phyloP scores from a whole-genome alignment of 2,888 invertebrate genomes.

The Nowickia ferox region DNA sequence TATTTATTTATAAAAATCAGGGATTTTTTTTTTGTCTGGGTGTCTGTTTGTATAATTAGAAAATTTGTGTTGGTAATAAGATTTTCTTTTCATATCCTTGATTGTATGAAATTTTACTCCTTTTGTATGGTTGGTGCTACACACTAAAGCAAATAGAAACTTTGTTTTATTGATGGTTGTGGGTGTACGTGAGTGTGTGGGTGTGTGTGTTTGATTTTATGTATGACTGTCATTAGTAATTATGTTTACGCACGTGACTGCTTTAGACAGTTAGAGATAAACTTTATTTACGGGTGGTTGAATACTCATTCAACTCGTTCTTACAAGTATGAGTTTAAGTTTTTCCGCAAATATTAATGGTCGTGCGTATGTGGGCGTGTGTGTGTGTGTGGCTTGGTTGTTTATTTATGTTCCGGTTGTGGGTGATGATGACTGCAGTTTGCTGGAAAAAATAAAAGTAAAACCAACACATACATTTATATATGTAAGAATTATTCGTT shows the following conservation, averaged over 20 bases:
- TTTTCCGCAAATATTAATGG: not conserved
- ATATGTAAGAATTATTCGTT: conserved; percentile 9
- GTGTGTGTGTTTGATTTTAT: conserved; percentile 16
- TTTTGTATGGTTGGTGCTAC: conserved; percentile 16
- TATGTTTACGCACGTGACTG: conserved; percentile 71
- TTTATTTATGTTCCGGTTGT: conserved; percentile 63
- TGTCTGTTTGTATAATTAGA: conserved; percentile 60
- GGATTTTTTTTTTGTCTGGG: conserved; percentile 4
- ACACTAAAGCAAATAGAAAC: conserved; percentile 17
- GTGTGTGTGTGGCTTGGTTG: conserved; percentile 7
- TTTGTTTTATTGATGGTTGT: conserved; percentile 10
- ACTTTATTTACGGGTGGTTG: conserved; percentile 69
- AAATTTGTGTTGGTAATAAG: conserved; percentile 66
- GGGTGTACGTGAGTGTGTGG: not conserved
- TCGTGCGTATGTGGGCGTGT: not conserved
- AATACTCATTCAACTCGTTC: conserved; percentile 48
- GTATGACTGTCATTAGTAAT: conserved; percentile 65
- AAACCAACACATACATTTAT: conserved; percentile 10
- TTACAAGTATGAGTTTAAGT: conserved; percentile 16
- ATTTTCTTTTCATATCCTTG: conserved; percentile 43
- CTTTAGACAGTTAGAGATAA: conserved; percentile 70
- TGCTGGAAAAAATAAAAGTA: conserved; percentile 14
- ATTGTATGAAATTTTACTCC: conserved; percentile 35
- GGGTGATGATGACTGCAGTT: conserved; percentile 59
- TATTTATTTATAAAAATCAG: conserved; percentile 9